A percentile compares a stretch with the other conserved stretches of the same genome.
Evolutionary conservation across 2,888 invertebrate species (phyloP).

Genomic region (Ceraclea dissimilis): DNA sequence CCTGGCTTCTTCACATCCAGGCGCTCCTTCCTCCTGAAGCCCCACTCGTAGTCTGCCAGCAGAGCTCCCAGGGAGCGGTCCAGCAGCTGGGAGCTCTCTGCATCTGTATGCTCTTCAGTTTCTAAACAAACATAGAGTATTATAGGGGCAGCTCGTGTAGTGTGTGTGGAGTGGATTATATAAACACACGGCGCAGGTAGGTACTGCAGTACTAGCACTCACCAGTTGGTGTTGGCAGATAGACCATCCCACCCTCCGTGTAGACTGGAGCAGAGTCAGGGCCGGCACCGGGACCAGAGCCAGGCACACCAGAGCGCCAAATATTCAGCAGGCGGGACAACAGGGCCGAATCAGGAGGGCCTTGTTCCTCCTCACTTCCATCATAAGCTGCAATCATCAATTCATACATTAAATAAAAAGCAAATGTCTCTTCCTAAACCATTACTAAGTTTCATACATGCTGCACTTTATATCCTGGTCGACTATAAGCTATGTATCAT

Average conservation of each 20-base stretch:
- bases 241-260: constrained; percentile 56
- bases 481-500: too few relatives aligned
- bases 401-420: too few relatives aligned
- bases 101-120: constrained; percentile 7
- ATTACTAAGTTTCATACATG: too few relatives aligned
- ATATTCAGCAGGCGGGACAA: constrained; percentile 20
- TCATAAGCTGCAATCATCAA: constrained; percentile 2
- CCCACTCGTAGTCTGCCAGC: constrained; percentile 58
- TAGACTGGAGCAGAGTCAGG: constrained; percentile 37
- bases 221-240: constrained; percentile 33
- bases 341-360: constrained; percentile 27
- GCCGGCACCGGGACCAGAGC: not conserved
- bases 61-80: constrained; percentile 44
- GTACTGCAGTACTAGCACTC: too few relatives aligned
- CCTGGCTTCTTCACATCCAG: constrained; percentile 95
- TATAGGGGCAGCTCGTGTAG: too few relatives aligned
- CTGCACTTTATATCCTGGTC: too few relatives aligned
- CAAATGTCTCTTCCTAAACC: too few relatives aligned
- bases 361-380: not conserved
- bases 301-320: constrained; percentile 12
- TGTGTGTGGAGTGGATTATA: too few relatives aligned
- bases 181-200: too few relatives aligned
- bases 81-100: constrained; percentile 8
- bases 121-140: not conserved
- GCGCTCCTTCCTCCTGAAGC: constrained; percentile 81